Conservation (phyloP, 2,113 vertebrate species). For the Larimichthys polyactis region DNA sequence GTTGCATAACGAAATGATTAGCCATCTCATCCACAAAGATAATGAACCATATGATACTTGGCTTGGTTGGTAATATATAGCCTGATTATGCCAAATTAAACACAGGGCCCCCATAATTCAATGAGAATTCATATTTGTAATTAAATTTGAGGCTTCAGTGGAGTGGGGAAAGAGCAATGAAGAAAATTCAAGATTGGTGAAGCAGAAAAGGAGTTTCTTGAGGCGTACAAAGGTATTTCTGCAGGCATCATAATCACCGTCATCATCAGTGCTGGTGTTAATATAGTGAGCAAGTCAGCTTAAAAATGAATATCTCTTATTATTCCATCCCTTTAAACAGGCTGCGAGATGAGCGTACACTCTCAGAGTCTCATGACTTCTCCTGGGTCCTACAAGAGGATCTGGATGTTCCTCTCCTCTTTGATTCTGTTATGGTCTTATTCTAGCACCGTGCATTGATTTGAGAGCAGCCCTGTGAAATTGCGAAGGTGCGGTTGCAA, state of each 20-base stretch:
- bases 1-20: conserved; percentile 33
- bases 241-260: background rate
- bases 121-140: conserved; percentile 37
- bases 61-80: conserved; percentile 2
- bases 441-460: background rate
- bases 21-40: background rate
- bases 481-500: background rate
- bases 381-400: background rate
- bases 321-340: background rate
- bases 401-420: conserved; percentile 1
- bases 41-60: conserved; percentile 16
- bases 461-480: conserved; percentile 3
- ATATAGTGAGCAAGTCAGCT: conserved; percentile 6
- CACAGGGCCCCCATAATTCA: conserved; percentile 32
- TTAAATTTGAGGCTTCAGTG: conserved; percentile 49
- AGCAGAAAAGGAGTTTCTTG: conserved; percentile 6
- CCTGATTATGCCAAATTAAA: conserved; percentile 38
- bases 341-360: background rate
- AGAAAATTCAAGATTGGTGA: background rate
- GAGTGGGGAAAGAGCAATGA: conserved; percentile 12
- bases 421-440: background rate
- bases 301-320: conserved; percentile 3
- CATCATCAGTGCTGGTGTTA: background rate
- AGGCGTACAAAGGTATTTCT: background rate
- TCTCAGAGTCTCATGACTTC: background rate